These are phyloP conservation scores for Sphaerophoria taeniata DNA, from an alignment of 2,888 invertebrate species.

Conservation along the genomic window DNA sequence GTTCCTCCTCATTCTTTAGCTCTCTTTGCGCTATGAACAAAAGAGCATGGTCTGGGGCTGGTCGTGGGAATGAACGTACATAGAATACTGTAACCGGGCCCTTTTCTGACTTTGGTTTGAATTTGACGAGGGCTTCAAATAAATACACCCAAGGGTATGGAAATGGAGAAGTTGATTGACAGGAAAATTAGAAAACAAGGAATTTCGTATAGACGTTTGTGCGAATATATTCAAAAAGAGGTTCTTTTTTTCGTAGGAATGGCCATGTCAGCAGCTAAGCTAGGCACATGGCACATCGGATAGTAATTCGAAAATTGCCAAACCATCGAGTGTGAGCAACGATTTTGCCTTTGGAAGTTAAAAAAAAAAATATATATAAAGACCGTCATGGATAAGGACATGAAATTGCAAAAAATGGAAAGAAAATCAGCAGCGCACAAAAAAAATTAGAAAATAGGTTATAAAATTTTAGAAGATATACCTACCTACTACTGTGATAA, in stretches of 20 bases:
- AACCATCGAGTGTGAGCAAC: slow-evolving; percentile 38
- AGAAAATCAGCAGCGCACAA: background rate
- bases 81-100: background rate
- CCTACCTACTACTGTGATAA: slow-evolving; percentile 18
- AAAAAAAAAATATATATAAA: slow-evolving; percentile 16
- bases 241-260: slow-evolving; percentile 34
- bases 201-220: slow-evolving; percentile 37
- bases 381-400: slow-evolving; percentile 29
- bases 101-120: slow-evolving; percentile 36
- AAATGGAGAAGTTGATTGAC: slow-evolving; percentile 69
- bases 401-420: background rate
- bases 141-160: slow-evolving; percentile 52
- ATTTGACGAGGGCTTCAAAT: slow-evolving; percentile 55
- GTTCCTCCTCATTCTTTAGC: background rate
- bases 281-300: slow-evolving; percentile 53
- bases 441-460: background rate
- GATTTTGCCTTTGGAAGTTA: slow-evolving; percentile 10
- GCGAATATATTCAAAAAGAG: slow-evolving; percentile 40
- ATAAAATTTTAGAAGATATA: background rate
- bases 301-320: slow-evolving; percentile 62
- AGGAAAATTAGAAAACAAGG: slow-evolving; percentile 74
- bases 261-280: slow-evolving; percentile 58
- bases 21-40: background rate
- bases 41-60: background rate
- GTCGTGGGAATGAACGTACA: background rate